Conservation (phyloP, 1,140 invertebrate genomes). For the Drosophila bocki region DNA sequence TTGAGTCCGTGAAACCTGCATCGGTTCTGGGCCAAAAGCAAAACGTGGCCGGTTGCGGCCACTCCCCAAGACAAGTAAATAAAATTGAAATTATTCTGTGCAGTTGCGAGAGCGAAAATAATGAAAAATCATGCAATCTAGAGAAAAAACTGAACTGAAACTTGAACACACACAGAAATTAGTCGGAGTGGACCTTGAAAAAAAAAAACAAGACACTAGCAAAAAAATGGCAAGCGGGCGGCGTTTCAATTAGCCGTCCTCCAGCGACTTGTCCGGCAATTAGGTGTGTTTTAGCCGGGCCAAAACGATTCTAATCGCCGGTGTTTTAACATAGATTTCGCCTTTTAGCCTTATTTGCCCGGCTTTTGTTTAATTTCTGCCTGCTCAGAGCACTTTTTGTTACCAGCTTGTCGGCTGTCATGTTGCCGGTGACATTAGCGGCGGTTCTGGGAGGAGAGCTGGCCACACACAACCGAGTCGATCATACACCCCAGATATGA, state of each 20-base stretch:
- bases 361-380: constrained; percentile 40
- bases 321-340: constrained; percentile 77
- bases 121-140: constrained; percentile 35
- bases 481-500: constrained; percentile 72
- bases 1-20: constrained; percentile 42
- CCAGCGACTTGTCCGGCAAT: constrained; percentile 68
- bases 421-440: constrained; percentile 73
- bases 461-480: constrained; percentile 44
- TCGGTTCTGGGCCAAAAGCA: constrained; percentile 43
- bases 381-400: constrained; percentile 58
- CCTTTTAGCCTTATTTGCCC: constrained; percentile 59
- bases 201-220: neutral
- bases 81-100: constrained; percentile 70
- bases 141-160: constrained; percentile 13
- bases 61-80: constrained; percentile 72
- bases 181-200: constrained; percentile 66
- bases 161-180: constrained; percentile 39
- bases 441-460: constrained; percentile 7
- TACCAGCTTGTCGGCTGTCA: constrained; percentile 65
- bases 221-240: constrained; percentile 37
- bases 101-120: constrained; percentile 25
- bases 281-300: constrained; percentile 71
- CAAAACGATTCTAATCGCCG: constrained; percentile 77
- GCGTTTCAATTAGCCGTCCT: constrained; percentile 75
- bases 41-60: constrained; percentile 57